Evolutionary conservation across 2,888 invertebrate species (phyloP), one percentile per base, ranked within the genome.

Genomic region (Noctua comes): DNA sequence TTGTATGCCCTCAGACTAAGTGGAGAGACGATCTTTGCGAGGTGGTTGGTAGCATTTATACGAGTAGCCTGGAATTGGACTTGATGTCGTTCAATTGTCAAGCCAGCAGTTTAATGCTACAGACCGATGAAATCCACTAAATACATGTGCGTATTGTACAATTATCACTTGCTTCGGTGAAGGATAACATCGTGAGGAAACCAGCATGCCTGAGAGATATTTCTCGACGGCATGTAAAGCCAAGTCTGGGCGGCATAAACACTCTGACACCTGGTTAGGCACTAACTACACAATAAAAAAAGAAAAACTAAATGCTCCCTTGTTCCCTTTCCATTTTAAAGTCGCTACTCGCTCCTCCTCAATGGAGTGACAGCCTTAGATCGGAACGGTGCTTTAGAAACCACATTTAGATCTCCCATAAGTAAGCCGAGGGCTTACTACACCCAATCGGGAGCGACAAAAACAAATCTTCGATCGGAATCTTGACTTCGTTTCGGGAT

Each of bases 401-500:
- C 62, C n/a, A 21, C 62, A 68, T 64, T 75, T 75, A 80, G 54
- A 57, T 68, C 62, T 31, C 5, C 24, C 59, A 7, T 82, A 82
- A 81, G 36, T 82, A 82, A 80, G 46, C 77, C 57, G 46, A 4
- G 59, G 77, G 21, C 18, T 80, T 70, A 82, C 68, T 46, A 62
- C 10, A 48, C 46, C 59, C 59, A 18, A 80, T 62, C 59, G 68
- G 46, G 62, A 68, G 66, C 62, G 46, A 77, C 76, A 71, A 77
- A 68, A 82, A 81, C 80, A 82, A 82, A 80, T 77, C 62, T 68
- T 6, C 46, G 31, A 46, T 40, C 36, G 46, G 54, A 71, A 68
- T 62, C 48, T 68, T 54, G 27, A 59, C 62, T 76, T 65, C 54
- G 31, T 57, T 71, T 31, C 7, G 46, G 46, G 70, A 68, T 77